Base-by-base conservation (phyloP, 2,797 vertebrate species). In the Miichthys miiuy region DNA sequence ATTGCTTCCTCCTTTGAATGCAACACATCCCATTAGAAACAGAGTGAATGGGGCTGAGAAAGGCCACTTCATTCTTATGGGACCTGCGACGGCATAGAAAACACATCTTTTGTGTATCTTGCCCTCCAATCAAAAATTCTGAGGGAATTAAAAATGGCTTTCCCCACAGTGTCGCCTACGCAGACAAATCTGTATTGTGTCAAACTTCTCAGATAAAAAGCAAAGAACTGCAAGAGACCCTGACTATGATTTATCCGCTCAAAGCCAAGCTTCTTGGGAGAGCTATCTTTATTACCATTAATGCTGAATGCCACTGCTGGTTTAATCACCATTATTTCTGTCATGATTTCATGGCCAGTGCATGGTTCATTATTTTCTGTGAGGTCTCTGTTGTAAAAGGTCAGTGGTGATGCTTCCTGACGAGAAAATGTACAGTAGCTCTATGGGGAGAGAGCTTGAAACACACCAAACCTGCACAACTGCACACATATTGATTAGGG, bases 321-420 rank as follows among this genome's bases (percentile, higher is more conserved):
- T 81, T 85, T 87, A 86, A 90, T 89, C 79, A 79, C 68, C 63
- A 56, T 91, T 81, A 84, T 84, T 89, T 87, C 55, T 72, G 70
- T 77, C 65, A 50, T 75, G 67, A 87, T 80, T 87, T 83, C 52
- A 66, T 42, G 54, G 67, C 68, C 41, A 13, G 79, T 4, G 27
- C 60, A 2, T 16, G 6, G 68, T 89, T 93, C 90, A 91, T 93
- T 93, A 92, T 90, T 90, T 90, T 79, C 82, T 30, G 47, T 55
- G 67, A 85, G 81, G 69, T 72, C 70, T 80, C 27, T 48, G 76
- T 57, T 73, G 73, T 71, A 68, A 93, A 92, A 94, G 92, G 91
- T 93, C 91, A 93, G 44, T 3, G 25, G 25, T 88, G 90, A 90
- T 57, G 47, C 78, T 84, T 79, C 27, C 25, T 77, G 83, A 86